phyloP scores from a whole-genome alignment of 2,888 invertebrate species.

The Pyrocoelia pectoralis region DNA sequence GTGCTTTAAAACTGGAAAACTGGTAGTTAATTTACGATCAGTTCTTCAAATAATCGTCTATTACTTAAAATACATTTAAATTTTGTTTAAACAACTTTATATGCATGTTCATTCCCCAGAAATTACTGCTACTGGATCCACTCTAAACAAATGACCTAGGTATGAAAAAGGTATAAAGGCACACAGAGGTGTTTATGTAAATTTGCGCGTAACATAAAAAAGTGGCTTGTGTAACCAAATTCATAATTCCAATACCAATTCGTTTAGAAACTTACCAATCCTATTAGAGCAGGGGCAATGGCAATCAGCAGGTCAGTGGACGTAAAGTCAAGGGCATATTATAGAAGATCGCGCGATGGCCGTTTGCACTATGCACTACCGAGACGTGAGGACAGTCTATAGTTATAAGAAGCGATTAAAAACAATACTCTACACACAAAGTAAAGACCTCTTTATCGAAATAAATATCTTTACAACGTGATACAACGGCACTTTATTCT shows the following conservation, averaged over 20 bases:
- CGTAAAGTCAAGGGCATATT: constrained; percentile 60
- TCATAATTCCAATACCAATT: constrained; percentile 8
- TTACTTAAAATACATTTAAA: neutral
- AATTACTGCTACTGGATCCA: too few species aligned
- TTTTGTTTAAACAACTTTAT: neutral
- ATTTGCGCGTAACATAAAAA: neutral
- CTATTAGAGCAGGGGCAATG: constrained; percentile 36
- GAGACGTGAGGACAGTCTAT: constrained; percentile 29
- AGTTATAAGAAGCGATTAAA: neutral
- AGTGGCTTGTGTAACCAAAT: neutral
- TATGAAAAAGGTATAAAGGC: too few species aligned
- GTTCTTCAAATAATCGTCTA: constrained; percentile 5
- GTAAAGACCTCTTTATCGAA: neutral
- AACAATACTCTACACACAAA: constrained; percentile 11
- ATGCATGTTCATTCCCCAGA: too few species aligned
- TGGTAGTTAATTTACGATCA: neutral
- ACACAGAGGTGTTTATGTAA: neutral
- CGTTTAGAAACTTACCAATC: constrained; percentile 22
- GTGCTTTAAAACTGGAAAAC: constrained; percentile 19
- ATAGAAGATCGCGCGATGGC: constrained; percentile 51
- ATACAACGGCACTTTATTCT: neutral
- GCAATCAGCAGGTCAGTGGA: constrained; percentile 59
- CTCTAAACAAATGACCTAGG: too few species aligned
- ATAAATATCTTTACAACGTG: neutral
- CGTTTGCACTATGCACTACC: constrained; percentile 49